Evolutionary conservation across 2,113 vertebrate species (phyloP).

Genomic region (Gavialis gangeticus): DNA sequence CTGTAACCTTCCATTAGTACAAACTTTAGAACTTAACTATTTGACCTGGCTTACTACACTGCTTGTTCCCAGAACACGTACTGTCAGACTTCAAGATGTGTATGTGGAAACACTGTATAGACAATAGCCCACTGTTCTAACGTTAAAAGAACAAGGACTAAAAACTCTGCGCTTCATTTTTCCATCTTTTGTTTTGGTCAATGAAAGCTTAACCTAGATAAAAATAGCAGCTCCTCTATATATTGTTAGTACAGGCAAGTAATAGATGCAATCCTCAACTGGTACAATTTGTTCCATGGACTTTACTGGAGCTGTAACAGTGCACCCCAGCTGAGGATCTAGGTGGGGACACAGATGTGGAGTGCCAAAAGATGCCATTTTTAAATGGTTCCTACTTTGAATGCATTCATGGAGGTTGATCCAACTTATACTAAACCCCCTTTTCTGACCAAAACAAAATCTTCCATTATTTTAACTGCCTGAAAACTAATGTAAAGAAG

Average conservation of each 20-base stretch:
- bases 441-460: not conserved
- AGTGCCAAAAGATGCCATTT: rapidly evolving
- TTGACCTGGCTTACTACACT: not conserved
- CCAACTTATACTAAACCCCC: not conserved
- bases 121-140: not conserved
- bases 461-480: not conserved
- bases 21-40: not conserved
- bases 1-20: not conserved
- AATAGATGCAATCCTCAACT: not conserved
- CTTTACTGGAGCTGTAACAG: not conserved
- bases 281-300: not conserved
- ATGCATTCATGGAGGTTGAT: too few species aligned
- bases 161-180: not conserved
- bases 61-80: not conserved
- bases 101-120: not conserved
- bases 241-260: not conserved
- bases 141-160: not conserved
- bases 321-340: not conserved
- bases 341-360: too few species aligned
- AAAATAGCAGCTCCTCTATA: not conserved
- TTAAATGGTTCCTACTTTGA: not conserved
- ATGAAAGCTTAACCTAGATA: not conserved
- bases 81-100: not conserved
- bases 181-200: not conserved
- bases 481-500: not conserved